Evolutionary conservation across 2,888 invertebrate genomes (phyloP).

Genomic region (Lordiphosa andalusiaca): DNA sequence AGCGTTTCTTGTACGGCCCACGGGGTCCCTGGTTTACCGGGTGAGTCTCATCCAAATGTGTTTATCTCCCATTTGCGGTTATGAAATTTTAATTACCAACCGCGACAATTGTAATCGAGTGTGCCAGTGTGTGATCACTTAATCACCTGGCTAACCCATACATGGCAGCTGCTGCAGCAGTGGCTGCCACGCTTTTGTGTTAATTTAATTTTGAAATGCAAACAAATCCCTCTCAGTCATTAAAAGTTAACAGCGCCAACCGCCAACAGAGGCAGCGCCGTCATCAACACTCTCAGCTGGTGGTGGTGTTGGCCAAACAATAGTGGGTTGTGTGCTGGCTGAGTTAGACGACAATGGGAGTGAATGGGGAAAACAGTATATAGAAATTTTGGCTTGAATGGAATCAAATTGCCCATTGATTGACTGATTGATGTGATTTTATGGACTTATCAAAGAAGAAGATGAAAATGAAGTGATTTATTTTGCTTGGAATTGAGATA

Average conservation of each 20-base stretch:
- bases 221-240: constrained; percentile 56
- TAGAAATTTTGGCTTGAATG: not conserved
- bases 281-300: constrained; percentile 30
- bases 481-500: too few relatives aligned
- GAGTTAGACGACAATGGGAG: constrained; percentile 30
- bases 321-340: constrained; percentile 15
- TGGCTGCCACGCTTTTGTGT: constrained; percentile 40
- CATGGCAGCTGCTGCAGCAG: constrained; percentile 8
- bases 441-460: too few relatives aligned
- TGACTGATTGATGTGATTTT: too few relatives aligned
- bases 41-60: constrained; percentile 68
- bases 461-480: too few relatives aligned
- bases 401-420: too few relatives aligned
- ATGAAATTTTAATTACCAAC: constrained; percentile 67
- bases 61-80: constrained; percentile 24
- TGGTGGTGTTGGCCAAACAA: constrained; percentile 14
- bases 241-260: constrained; percentile 21
- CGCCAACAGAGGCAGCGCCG: constrained; percentile 7
- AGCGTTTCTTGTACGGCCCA: constrained; percentile 82
- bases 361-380: not conserved
- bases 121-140: constrained; percentile 39
- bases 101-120: constrained; percentile 46
- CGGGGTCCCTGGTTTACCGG: constrained; percentile 81
- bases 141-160: constrained; percentile 21
- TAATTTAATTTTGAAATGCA: constrained; percentile 57